Conservation (phyloP, 2,888 invertebrate species). For the Nomada fabriciana region DNA sequence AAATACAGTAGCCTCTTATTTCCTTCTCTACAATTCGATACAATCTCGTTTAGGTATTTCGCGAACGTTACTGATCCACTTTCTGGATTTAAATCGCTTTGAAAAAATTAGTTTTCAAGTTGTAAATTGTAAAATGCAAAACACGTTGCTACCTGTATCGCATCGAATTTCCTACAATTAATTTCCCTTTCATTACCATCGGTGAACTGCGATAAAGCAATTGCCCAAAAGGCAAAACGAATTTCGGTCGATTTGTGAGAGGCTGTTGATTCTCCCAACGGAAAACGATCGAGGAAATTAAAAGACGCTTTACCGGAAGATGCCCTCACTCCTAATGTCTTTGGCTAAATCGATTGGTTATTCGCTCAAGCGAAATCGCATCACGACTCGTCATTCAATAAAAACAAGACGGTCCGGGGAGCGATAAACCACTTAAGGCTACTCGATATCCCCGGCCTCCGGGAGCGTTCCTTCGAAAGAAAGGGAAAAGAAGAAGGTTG, state of each 20-base stretch:
- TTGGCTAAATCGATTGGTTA: slow-evolving; percentile 81
- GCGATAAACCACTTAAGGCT: slow-evolving; percentile 82
- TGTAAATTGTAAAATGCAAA: no score
- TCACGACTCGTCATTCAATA: slow-evolving; percentile 82
- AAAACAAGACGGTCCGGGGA: slow-evolving; percentile 79
- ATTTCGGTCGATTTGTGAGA: background rate
- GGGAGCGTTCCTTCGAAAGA: slow-evolving; percentile 41
- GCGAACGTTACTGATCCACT: no score
- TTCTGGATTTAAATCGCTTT: no score
- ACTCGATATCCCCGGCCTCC: slow-evolving; percentile 65
- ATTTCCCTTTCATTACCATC: background rate
- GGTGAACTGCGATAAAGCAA: background rate
- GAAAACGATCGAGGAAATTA: slow-evolving; percentile 70
- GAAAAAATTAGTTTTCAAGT: no score
- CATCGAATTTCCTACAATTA: background rate
- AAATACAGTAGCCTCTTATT: no score
- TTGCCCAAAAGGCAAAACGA: background rate
- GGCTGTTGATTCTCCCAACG: background rate
- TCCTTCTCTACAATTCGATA: no score
- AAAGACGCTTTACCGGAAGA: slow-evolving; percentile 75
- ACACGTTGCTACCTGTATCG: no score
- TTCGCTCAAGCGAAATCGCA: slow-evolving; percentile 81
- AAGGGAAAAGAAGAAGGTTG: slow-evolving; percentile 50
- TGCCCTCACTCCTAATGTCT: slow-evolving; percentile 75
- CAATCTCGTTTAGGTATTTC: no score